phyloP scores from a whole-genome alignment of 2,113 vertebrate genomes.

The Calidris pugnax region DNA sequence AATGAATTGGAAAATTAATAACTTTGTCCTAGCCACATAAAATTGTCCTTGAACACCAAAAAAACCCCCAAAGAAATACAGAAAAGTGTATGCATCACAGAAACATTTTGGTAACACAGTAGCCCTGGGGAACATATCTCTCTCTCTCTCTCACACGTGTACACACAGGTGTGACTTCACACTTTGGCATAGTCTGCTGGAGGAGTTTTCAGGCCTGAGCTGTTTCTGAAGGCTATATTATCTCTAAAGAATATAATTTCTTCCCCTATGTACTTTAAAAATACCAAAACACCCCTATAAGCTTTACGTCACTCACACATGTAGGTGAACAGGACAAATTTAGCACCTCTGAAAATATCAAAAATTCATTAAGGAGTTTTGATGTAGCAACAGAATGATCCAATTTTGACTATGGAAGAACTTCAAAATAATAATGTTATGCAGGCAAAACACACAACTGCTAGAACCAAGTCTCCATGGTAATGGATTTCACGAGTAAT shows the following conservation, averaged over 20 bases:
- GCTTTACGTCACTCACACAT: background rate
- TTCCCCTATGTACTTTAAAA: background rate
- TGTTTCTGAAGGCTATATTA: constrained; percentile 32
- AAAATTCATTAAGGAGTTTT: background rate
- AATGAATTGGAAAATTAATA: background rate
- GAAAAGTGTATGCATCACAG: background rate
- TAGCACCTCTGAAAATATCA: constrained; percentile 10
- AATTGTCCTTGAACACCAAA: background rate
- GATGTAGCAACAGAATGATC: background rate
- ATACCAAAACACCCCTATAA: background rate
- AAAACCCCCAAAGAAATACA: background rate
- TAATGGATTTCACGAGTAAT: background rate
- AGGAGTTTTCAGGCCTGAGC: constrained; percentile 51
- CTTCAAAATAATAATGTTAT: background rate
- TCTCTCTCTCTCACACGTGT: background rate
- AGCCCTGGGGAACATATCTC: background rate
- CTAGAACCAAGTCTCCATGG: background rate
- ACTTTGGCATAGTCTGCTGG: constrained; percentile 51
- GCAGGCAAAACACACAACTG: background rate
- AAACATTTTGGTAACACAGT: background rate
- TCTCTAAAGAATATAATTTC: background rate
- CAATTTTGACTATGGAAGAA: background rate
- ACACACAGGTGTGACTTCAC: background rate
- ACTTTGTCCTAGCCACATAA: background rate
- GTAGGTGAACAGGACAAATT: background rate